These are phyloP conservation scores for Syndactyla subalaris DNA, from an alignment of 2,797 vertebrate species.

Conservation along the genomic window DNA sequence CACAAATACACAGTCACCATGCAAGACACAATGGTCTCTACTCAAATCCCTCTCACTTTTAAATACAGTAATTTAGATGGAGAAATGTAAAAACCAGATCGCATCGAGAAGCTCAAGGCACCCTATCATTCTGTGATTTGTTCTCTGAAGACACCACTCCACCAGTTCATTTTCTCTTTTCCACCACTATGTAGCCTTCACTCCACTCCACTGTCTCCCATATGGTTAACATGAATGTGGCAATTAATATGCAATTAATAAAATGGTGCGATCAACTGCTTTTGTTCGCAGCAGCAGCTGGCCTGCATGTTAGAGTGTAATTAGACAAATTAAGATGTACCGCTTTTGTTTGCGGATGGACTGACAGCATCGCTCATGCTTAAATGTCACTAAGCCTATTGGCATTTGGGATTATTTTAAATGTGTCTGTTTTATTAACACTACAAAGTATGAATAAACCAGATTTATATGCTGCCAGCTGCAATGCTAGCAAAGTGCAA, in stretches of 20 bases:
- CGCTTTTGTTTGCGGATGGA: conserved; percentile 54
- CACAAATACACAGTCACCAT: background rate
- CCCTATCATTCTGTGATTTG: background rate
- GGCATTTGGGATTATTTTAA: conserved; percentile 46
- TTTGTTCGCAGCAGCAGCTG: conserved; percentile 74
- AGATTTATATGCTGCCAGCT: conserved; percentile 4
- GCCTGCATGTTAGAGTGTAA: conserved; percentile 59
- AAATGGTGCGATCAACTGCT: conserved; percentile 62
- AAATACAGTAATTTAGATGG: background rate
- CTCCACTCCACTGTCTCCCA: conserved; percentile 40
- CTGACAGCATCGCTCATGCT: conserved; percentile 17
- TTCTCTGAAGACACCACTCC: conserved; percentile 30
- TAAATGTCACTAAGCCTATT: conserved; percentile 49
- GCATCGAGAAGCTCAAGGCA: background rate
- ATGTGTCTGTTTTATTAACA: background rate
- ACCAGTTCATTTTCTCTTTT: conserved; percentile 28
- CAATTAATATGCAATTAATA: conserved; percentile 76
- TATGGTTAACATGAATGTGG: conserved; percentile 59
- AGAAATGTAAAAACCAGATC: background rate
- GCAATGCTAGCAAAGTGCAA: background rate
- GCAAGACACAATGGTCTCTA: background rate
- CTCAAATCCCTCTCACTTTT: background rate
- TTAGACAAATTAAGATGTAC: conserved; percentile 70
- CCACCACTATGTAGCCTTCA: conserved; percentile 31
- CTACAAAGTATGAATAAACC: background rate